phyloP scores from a whole-genome alignment of 2,113 vertebrate genomes.

The Lanius ludovicianus region DNA sequence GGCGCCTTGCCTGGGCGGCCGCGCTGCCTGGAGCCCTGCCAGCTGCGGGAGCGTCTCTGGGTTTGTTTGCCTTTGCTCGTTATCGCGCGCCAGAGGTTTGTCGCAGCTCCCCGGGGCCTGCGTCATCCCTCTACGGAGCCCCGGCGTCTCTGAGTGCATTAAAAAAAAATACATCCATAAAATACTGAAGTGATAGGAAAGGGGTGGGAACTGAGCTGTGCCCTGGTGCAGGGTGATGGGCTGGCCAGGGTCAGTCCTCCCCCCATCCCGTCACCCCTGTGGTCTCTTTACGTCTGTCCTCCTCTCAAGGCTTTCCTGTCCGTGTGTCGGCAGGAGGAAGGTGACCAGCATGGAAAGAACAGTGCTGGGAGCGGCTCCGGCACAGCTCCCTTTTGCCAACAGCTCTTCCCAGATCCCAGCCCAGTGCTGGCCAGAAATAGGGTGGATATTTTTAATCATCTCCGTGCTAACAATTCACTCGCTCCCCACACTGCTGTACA shows the following conservation, averaged over 20 bases:
- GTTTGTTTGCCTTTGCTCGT: conserved; percentile 58
- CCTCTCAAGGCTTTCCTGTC: conserved; percentile 54
- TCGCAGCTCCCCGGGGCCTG: conserved; percentile 42
- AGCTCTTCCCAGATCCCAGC: conserved; percentile 38
- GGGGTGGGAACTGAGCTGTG: not conserved
- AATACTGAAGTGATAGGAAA: not conserved
- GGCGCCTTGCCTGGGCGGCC: not conserved
- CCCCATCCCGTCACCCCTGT: not conserved
- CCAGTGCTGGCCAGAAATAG: conserved; percentile 31
- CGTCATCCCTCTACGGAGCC: conserved; percentile 20
- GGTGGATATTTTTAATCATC: conserved; percentile 56
- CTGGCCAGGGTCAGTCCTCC: not conserved
- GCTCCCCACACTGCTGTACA: not conserved
- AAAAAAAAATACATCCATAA: not conserved
- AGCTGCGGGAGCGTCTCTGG: conserved; percentile 25
- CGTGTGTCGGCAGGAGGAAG: not conserved
- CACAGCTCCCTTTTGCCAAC: conserved; percentile 36
- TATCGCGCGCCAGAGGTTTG: conserved; percentile 35
- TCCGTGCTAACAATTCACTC: not conserved
- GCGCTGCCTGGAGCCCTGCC: conserved; percentile 14
- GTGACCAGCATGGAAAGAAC: conserved; percentile 9
- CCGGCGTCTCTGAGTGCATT: not conserved
- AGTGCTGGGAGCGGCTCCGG: conserved; percentile 1
- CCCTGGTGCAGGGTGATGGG: not conserved
- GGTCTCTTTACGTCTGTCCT: not conserved